phyloP scores from a whole-genome alignment of 2,888 invertebrate species.

The Chydorus sphaericus region DNA sequence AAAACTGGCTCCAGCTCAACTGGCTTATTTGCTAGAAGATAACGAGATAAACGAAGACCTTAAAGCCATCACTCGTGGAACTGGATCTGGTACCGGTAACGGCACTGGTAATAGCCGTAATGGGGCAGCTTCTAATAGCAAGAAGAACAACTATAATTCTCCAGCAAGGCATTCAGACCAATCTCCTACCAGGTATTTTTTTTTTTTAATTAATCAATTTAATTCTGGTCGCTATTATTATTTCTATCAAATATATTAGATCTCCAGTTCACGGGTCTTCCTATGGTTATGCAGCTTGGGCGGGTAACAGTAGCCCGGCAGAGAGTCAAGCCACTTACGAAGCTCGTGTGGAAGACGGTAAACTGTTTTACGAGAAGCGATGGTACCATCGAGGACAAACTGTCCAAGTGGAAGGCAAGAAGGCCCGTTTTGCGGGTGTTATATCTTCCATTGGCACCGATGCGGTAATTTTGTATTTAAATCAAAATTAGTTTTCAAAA shows the following conservation, averaged over 20 bases:
- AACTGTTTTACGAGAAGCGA: constrained; percentile 77
- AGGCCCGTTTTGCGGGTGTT: constrained; percentile 70
- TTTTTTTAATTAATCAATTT: too few relatives aligned
- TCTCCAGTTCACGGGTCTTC: not conserved
- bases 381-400: constrained; percentile 94
- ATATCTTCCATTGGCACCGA: constrained; percentile 84
- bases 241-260: constrained; percentile 2
- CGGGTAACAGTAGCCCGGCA: not conserved
- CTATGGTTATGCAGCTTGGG: constrained; percentile 35
- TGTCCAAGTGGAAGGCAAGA: constrained; percentile 78
- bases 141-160: not conserved
- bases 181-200: not conserved
- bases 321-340: constrained; percentile 33
- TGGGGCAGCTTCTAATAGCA: not conserved
- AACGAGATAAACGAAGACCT: constrained; percentile 76
- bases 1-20: constrained; percentile 58
- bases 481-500: constrained; percentile 6
- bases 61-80: constrained; percentile 49
- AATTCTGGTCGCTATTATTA: too few relatives aligned
- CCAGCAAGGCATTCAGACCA: not conserved
- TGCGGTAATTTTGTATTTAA: constrained; percentile 43
- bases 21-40: constrained; percentile 77
- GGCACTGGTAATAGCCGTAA: not conserved
- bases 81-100: not conserved
- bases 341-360: constrained; percentile 85